Base-by-base conservation (phyloP, 2,888 invertebrate genomes). In the Odontothrips loti region DNA sequence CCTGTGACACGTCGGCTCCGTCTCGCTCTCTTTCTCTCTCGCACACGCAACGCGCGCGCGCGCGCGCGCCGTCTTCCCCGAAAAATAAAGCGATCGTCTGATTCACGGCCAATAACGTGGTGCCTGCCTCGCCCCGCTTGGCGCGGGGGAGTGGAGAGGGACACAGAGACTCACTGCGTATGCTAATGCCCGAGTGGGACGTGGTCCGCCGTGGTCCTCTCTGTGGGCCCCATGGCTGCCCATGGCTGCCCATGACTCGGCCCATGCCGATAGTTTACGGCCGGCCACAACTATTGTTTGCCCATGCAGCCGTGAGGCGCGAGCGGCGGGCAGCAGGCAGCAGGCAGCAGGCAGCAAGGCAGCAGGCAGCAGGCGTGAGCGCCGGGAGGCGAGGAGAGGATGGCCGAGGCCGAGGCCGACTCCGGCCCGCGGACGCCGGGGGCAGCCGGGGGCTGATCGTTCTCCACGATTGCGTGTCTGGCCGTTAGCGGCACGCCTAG, bases 271-370 rank as follows among this genome's bases (percentile, higher is more conserved):
- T 75, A 75, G 68, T 75, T 75, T 75, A 75, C 68, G 23, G 68
- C 68, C 68, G 58, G n/a, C 10, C 68, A 23, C 34, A 75, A 75
- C 68, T 75, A 75, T 75, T 75, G 68, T 75, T 10, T 75, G 68
- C 11, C 10, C 68, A 10, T 58, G 58, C 20, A 15, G 58, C 58
- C 51, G 51, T 15, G 11, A 11, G 51, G 8, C 11, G 15, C 17
- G 51, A 11, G 51, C 51, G 51, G 15, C 6, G 51, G 17, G 17
- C 58, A 6, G 58, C 58, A 58, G 34, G 34, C 34, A 43, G 34
- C 3, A 2, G 34, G 34, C 34, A 2, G 34, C 34, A 6, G 6
- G 34, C 34, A 43, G 34, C 34, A 6, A 43, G 34, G 34, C 34
- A 6, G n/a, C n/a, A n/a, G n/a, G n/a, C n/a, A n/a, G n/a, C n/a